Conservation (phyloP, 1,140 invertebrate genomes). For the Helicoverpa zea region DNA sequence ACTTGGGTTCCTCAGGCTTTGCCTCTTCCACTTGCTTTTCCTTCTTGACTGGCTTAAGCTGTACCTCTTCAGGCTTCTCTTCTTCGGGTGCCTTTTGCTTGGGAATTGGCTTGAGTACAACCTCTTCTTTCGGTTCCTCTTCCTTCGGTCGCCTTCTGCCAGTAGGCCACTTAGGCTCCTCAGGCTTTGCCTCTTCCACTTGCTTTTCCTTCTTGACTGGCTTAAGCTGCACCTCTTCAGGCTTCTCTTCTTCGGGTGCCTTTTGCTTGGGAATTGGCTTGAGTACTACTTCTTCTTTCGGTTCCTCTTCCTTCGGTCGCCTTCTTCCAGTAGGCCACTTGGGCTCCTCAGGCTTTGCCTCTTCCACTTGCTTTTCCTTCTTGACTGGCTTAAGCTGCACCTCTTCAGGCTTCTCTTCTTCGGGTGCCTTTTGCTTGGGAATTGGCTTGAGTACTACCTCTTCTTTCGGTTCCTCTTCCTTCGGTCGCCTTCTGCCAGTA, state of each 20-base stretch:
- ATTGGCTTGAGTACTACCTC: constrained; percentile 50
- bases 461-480: constrained; percentile 62
- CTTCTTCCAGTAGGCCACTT: constrained; percentile 60
- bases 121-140: constrained; percentile 60
- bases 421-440: constrained; percentile 56
- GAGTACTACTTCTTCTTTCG: constrained; percentile 51
- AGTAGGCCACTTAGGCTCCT: constrained; percentile 59
- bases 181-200: constrained; percentile 48
- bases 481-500: constrained; percentile 66
- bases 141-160: constrained; percentile 61
- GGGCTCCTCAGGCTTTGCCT: constrained; percentile 54
- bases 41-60: constrained; percentile 66
- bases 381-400: constrained; percentile 55
- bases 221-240: constrained; percentile 56
- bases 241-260: constrained; percentile 52
- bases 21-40: constrained; percentile 65
- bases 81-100: constrained; percentile 51
- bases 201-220: constrained; percentile 53
- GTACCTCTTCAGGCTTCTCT: constrained; percentile 50
- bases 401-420: constrained; percentile 55
- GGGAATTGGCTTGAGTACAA: constrained; percentile 58
- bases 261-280: constrained; percentile 55
- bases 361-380: constrained; percentile 51
- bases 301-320: too few species aligned
- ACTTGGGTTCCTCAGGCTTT: constrained; percentile 27